Percentiles rank a stretch among this genome's conserved stretches.
Evolutionary conservation across 2,113 vertebrate genomes (phyloP).

Genomic region (Ondatra zibethicus): DNA sequence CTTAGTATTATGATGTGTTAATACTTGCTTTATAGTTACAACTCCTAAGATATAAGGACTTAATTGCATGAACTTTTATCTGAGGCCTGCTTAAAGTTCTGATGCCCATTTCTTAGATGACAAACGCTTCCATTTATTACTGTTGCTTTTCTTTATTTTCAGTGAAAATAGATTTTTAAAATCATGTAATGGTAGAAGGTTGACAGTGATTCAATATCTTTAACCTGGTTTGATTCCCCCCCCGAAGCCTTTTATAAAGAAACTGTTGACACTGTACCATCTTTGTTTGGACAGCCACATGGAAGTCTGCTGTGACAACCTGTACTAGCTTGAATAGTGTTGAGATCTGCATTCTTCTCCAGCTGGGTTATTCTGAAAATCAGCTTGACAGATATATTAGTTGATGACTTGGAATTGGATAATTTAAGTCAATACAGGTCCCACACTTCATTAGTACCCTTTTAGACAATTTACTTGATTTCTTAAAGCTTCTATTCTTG

Average conservation of each 20-base stretch:
- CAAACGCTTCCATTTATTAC: neutral
- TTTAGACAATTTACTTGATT: conserved; percentile 36
- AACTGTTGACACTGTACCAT: neutral
- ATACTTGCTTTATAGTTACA: conserved; percentile 34
- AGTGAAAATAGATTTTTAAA: neutral
- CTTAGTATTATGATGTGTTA: neutral
- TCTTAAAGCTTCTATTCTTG: neutral
- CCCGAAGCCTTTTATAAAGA: neutral
- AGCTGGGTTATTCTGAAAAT: neutral
- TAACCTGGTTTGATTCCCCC: conserved; percentile 10
- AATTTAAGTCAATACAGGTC: neutral
- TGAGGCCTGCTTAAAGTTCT: neutral
- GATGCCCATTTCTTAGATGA: neutral
- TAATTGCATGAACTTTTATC: neutral
- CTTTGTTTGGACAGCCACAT: neutral
- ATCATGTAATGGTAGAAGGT: neutral
- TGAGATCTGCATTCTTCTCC: neutral
- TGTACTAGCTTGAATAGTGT: neutral
- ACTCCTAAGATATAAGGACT: neutral
- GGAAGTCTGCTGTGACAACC: neutral
- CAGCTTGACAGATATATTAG: neutral
- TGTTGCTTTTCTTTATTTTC: conserved; percentile 6
- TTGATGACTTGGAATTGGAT: conserved; percentile 10
- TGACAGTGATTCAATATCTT: neutral
- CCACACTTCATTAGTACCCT: neutral